Percentiles rank a stretch among this genome's conserved stretches.
Conservation (phyloP, 2,113 vertebrate genomes). For the human region GRCh38 chr2:129100001-129100500, state of each 20-base stretch:
- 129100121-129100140: conserved; percentile 67
- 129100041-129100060: conserved; percentile 20
- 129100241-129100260: conserved; percentile 71
- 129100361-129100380: conserved; percentile 58
- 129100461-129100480: not conserved
- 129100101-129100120: conserved; percentile 44
- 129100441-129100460: not conserved
- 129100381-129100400: conserved; percentile 68
- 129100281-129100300: conserved; percentile 75
- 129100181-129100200: conserved; percentile 62
- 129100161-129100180: conserved; percentile 60
- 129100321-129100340: conserved; percentile 73
- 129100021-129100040: conserved; percentile 43
- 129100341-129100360: conserved; percentile 64
- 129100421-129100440: accelerated
- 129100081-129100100: conserved; percentile 52
- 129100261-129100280: conserved; percentile 76
- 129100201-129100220: conserved; percentile 65
- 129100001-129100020: not conserved
- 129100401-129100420: not conserved
- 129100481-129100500: not conserved
- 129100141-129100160: conserved; percentile 59
- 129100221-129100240: conserved; percentile 41
- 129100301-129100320: conserved; percentile 74
- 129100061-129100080: conserved; percentile 19